phyloP scores from a whole-genome alignment of 1,140 invertebrate species.

The Drosophila takahashii region DNA sequence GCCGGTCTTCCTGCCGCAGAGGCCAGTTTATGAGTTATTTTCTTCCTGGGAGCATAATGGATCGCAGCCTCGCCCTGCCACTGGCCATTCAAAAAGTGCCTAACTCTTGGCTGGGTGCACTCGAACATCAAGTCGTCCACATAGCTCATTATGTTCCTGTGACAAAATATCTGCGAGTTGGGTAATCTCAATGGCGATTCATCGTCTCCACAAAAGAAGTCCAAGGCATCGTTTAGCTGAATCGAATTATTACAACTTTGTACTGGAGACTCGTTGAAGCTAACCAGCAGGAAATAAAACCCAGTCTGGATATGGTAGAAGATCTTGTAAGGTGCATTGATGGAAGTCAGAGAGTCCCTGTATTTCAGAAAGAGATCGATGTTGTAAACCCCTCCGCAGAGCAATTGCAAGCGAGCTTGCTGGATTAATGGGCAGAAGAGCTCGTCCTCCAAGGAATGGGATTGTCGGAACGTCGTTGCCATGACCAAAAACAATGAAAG shows the following conservation, averaged over 20 bases:
- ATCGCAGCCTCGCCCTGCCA: not conserved
- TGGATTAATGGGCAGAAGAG: constrained; percentile 1
- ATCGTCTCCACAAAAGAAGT: constrained; percentile 11
- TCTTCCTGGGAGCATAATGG: not conserved
- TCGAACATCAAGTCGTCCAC: constrained; percentile 5
- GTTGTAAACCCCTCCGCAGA: constrained; percentile 14
- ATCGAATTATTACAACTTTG: constrained; percentile 2
- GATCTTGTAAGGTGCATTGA: constrained; percentile 13
- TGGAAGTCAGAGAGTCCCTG: not conserved
- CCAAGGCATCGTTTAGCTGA: not conserved
- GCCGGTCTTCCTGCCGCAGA: not conserved
- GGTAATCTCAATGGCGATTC: not conserved
- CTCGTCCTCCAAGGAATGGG: not conserved
- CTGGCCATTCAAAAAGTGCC: not conserved
- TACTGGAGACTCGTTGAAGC: constrained; percentile 10
- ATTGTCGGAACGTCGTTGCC: too few species aligned
- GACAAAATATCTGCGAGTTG: constrained; percentile 6
- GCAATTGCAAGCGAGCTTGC: not conserved
- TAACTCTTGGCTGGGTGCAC: not conserved
- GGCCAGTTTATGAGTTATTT: not conserved
- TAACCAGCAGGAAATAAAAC: not conserved
- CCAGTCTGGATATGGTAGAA: not conserved
- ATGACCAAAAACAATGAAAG: not conserved
- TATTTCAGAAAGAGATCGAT: constrained; percentile 7
- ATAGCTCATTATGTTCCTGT: not conserved